Percentiles rank a stretch among this genome's conserved stretches.
Conservation (phyloP, 2,797 vertebrate species). For the Perodicticus potto region DNA sequence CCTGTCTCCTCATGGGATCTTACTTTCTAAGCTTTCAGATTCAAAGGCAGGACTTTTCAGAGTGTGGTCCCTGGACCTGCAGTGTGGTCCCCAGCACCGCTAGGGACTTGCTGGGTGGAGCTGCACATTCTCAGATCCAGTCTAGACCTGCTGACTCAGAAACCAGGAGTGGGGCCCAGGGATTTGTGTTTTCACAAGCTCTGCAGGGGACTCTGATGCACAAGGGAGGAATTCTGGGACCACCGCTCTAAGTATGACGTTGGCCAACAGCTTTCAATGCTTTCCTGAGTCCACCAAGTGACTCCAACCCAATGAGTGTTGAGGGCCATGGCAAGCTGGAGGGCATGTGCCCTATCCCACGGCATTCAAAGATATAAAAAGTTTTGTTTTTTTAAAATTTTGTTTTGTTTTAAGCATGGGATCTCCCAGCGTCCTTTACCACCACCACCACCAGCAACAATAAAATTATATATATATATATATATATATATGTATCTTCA, state of each 20-base stretch:
- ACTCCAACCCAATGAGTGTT: background rate
- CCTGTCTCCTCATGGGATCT: background rate
- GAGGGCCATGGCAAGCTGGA: background rate
- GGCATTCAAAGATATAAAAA: background rate
- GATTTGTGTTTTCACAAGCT: background rate
- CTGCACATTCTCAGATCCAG: background rate
- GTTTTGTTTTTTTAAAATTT: background rate
- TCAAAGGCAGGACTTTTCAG: background rate
- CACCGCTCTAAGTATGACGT: background rate
- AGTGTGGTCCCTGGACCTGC: background rate
- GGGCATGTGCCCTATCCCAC: background rate
- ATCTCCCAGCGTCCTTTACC: background rate
- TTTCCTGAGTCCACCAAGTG: fast-evolving
- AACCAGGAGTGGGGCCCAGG: background rate
- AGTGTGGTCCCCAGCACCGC: too few species aligned
- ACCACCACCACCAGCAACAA: too few species aligned
- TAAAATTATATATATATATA: too few species aligned
- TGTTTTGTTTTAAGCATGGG: background rate
- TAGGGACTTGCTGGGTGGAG: background rate
- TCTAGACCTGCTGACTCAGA: background rate
- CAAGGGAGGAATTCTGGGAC: background rate
- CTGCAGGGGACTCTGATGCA: too few species aligned
- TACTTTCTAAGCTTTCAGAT: background rate
- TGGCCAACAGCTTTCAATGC: background rate
- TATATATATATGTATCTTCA: background rate